Evolutionary conservation across 2,888 invertebrate species (phyloP), one percentile per base, ranked within the genome.

Genomic region (Lepidochrysops patricia): DNA sequence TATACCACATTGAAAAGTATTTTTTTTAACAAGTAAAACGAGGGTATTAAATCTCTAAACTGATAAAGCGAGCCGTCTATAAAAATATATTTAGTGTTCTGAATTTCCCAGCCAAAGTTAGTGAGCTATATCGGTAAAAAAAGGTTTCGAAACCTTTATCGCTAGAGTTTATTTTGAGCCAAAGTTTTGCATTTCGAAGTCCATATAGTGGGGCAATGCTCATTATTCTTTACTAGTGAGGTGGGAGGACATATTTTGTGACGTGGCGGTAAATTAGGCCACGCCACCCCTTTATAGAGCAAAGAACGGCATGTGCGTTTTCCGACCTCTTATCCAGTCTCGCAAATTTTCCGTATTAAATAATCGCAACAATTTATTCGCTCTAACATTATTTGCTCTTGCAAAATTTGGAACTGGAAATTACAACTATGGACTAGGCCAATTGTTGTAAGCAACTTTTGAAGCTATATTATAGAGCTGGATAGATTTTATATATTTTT

Each of bases 211-310:
- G 13, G 52, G 26, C 2, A 26, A 52, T 52, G 26, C 15, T 52
- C 52, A 52, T 52, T 52, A 52, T 27, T 52, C 43, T 52, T 27
- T 26, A 9, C 52, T 52, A 52, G 26, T 27, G 27, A 29, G 52
- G 52, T 52, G 52, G 52, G 52, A 50, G 52, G 52, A 52, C 52
- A 52, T 52, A 26, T 26, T 26, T 52, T 27, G 52, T 27, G 27
- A 27, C 27, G 27, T 52, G 52, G 27, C 52, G 52, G 26, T 52
- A 52, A 52, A 52, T 52, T 52, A 27, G 52, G 52, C 52, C 50
- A 26, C 9, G 50, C 50, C 27, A 52, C 52, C 52, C 27, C 52
- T 27, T 52, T 13, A 7, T 43, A 6, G 9, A 29, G 29, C 29
- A 19, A 12, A 43, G 19, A 12, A 19, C 19, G 6, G 9, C 43